Evolutionary conservation across 2,888 invertebrate species (phyloP).

Genomic region (Drosophila pseudotakahashii): DNA sequence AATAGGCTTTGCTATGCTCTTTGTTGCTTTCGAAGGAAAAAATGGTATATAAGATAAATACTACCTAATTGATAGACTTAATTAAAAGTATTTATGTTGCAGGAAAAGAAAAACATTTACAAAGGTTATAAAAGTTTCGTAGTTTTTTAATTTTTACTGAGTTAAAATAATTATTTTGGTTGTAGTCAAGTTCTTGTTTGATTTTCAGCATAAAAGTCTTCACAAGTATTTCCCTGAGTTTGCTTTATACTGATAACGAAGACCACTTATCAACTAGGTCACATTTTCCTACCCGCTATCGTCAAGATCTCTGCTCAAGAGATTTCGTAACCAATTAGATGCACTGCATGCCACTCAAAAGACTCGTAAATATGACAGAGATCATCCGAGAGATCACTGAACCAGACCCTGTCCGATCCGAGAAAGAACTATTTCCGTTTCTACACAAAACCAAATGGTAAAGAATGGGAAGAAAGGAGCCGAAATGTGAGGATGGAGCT

Average conservation of each 20-base stretch:
- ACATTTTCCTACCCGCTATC: slow-evolving; percentile 9
- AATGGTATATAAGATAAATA: neutral
- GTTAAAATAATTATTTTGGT: no score
- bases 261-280: slow-evolving; percentile 36
- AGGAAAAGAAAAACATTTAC: no score
- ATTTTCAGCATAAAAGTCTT: neutral
- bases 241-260: slow-evolving; percentile 3
- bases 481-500: slow-evolving; percentile 25
- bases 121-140: no score
- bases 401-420: slow-evolving; percentile 51
- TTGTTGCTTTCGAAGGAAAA: neutral
- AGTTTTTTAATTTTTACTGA: no score
- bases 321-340: slow-evolving; percentile 16
- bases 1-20: slow-evolving; percentile 5
- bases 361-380: slow-evolving; percentile 55
- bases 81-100: no score
- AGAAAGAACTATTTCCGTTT: slow-evolving; percentile 70
- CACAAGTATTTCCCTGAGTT: neutral
- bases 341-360: slow-evolving; percentile 26
- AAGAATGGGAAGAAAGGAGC: slow-evolving; percentile 32
- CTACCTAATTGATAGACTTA: neutral
- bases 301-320: slow-evolving; percentile 8
- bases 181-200: neutral
- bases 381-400: slow-evolving; percentile 60
- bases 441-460: slow-evolving; percentile 9